Conservation (phyloP, 2,113 vertebrate genomes). For the Calyptomena viridis region DNA sequence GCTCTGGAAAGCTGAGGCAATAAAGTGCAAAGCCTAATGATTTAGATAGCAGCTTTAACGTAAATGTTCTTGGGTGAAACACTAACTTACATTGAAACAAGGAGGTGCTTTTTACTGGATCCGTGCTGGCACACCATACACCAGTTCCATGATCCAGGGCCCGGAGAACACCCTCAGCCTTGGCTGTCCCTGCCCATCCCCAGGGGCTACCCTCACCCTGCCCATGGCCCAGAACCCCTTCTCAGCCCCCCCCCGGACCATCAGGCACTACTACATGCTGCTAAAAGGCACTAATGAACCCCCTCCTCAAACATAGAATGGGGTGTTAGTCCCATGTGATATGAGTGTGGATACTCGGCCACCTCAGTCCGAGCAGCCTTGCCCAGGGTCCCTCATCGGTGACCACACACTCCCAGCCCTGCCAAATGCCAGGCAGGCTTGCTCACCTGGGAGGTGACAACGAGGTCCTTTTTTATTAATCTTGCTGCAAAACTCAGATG, state of each 20-base stretch:
- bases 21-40: not conserved
- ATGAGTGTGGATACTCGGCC: not conserved
- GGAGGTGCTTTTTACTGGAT: not conserved
- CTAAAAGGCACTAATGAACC: not conserved
- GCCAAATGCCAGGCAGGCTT: not conserved
- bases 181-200: not conserved
- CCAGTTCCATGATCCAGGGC: not conserved
- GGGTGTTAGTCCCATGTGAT: fast-evolving
- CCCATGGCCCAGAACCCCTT: not conserved
- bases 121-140: not conserved
- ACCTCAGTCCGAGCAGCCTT: not conserved
- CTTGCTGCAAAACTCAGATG: not conserved
- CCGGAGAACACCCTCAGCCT: not conserved
- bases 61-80: not conserved
- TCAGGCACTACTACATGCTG: not conserved
- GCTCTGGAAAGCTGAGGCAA: not conserved
- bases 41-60: not conserved
- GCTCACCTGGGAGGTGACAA: not conserved
- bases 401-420: not conserved
- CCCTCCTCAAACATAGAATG: fast-evolving
- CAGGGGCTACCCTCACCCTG: not conserved
- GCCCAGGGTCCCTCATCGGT: fast-evolving
- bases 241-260: not conserved
- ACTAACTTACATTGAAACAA: not conserved
- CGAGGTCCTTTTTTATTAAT: fast-evolving